Base-by-base conservation (phyloP, 2,113 vertebrate species). In the Eulemur macaco region DNA sequence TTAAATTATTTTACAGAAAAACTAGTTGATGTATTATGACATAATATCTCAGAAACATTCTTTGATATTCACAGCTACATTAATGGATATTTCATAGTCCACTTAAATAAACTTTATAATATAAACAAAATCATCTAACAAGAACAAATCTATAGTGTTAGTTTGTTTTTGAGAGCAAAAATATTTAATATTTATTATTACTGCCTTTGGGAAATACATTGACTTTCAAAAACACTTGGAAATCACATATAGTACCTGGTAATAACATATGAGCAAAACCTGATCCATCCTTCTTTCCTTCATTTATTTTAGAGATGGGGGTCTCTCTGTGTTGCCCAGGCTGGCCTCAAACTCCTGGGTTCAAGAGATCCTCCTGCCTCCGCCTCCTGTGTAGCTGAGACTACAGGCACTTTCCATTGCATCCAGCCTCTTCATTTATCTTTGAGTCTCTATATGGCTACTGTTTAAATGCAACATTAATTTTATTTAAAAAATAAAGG, bases 1-100 rank as follows among this genome's bases (percentile, higher is more conserved):
- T 97, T 95, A 91, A 90, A 81, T 91, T 89, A 95, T 84, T 94
- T 89, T 96, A 97, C 92, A 93, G 97, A 98, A 98, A 97, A 98
- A 97, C 95, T 87, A 95, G 73, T 95, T 94, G 63, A 83, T 52
- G 8, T 39, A 60, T 88, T 77, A 85, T 66, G 52, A 94, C 58
- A 84, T 91, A 94, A 95, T 87, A 82, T 37, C 68, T 96, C 13
- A 68, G 84, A 87, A 96, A 96, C 34, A 92, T 64, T 89, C 66
- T 96, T 83, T 82, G 74, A 96, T 76, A 94, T 68, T 92, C 86
- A 94, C 54, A 87, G 50, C 56, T 86, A 89, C 69, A 91, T 86
- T 93, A 93, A 86, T 77, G 45, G 39, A 39, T 87, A 95, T 90
- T 91, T 96, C 80, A 95, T 77, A 86, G 71, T 90, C 86, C 80